A percentile compares a stretch with the other conserved stretches of the same genome.
phyloP scores from a whole-genome alignment of 2,888 invertebrate species.

The Arge pagana region DNA sequence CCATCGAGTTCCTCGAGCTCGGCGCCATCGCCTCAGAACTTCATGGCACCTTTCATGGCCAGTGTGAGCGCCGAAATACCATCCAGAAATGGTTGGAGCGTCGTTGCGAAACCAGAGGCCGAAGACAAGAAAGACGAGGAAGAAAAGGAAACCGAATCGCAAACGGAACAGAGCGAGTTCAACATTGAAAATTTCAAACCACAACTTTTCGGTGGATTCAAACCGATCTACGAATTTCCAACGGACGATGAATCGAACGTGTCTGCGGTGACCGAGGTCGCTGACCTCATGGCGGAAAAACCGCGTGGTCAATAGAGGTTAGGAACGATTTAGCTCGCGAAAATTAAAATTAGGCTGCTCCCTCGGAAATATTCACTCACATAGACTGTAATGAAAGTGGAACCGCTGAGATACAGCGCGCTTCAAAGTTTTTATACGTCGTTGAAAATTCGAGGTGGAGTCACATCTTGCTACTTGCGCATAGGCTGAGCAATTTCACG shows the following conservation, averaged over 20 bases:
- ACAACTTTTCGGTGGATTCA: conserved; percentile 71
- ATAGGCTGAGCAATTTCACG: no score
- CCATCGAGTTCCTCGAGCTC: conserved; percentile 53
- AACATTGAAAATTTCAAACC: conserved; percentile 72
- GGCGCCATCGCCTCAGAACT: conserved; percentile 61
- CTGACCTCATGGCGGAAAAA: no score
- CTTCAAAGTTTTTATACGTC: no score
- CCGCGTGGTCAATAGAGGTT: no score
- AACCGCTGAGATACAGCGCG: no score
- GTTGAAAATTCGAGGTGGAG: no score
- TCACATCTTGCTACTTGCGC: no score
- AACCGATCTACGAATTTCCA: conserved; percentile 66
- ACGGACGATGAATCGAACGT: conserved; percentile 34
- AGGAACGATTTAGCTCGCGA: no score
- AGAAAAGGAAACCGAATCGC: conserved; percentile 39
- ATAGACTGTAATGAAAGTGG: no score
- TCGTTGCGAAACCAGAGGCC: conserved; percentile 50
- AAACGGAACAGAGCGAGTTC: conserved; percentile 58
- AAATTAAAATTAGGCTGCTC: no score
- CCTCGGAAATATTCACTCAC: no score
- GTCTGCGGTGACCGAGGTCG: not conserved
- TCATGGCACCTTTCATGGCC: conserved; percentile 73
- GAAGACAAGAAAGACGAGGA: conserved; percentile 23
- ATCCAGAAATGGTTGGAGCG: conserved; percentile 67
- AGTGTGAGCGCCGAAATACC: conserved; percentile 66